Percentiles rank a stretch among this genome's conserved stretches.
Evolutionary conservation across 2,797 vertebrate species (phyloP).

Genomic region (Poecilia wingei): DNA sequence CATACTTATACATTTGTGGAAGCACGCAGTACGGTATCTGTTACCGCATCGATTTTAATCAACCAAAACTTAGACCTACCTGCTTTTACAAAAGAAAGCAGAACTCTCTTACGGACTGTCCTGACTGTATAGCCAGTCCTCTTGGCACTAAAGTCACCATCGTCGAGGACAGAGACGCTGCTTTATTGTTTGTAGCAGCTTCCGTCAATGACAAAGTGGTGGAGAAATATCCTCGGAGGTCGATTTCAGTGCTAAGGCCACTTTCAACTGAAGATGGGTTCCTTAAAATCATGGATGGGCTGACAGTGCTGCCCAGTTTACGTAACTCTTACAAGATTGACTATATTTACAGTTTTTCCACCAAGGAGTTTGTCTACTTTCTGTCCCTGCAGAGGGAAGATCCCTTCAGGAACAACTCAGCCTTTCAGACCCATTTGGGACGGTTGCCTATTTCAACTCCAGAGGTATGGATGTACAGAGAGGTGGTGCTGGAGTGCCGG

Average conservation of each 20-base stretch:
- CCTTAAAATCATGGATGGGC: slow-evolving; percentile 53
- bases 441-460: slow-evolving; percentile 79
- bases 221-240: slow-evolving; percentile 82
- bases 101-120: slow-evolving; percentile 79
- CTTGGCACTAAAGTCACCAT: slow-evolving; percentile 86
- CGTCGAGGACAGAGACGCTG: slow-evolving; percentile 67
- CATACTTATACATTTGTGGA: slow-evolving; percentile 87
- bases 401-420: slow-evolving; percentile 21
- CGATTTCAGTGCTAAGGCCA: slow-evolving; percentile 86
- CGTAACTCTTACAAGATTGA: slow-evolving; percentile 84
- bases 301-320: slow-evolving; percentile 85
- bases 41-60: slow-evolving; percentile 67
- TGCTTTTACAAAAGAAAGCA: slow-evolving; percentile 81
- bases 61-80: neutral
- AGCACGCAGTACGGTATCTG: slow-evolving; percentile 86
- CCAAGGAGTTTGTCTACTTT: slow-evolving; percentile 84
- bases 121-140: slow-evolving; percentile 91
- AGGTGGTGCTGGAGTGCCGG: slow-evolving; percentile 87
- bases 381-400: slow-evolving; percentile 86
- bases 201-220: slow-evolving; percentile 81
- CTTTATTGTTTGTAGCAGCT: slow-evolving; percentile 86
- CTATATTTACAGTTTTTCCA: slow-evolving; percentile 89
- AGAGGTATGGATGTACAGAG: slow-evolving; percentile 85
- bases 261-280: slow-evolving; percentile 88
- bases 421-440: slow-evolving; percentile 86